phyloP scores from a whole-genome alignment of 1,140 invertebrate species.

The Cherax destructor region DNA sequence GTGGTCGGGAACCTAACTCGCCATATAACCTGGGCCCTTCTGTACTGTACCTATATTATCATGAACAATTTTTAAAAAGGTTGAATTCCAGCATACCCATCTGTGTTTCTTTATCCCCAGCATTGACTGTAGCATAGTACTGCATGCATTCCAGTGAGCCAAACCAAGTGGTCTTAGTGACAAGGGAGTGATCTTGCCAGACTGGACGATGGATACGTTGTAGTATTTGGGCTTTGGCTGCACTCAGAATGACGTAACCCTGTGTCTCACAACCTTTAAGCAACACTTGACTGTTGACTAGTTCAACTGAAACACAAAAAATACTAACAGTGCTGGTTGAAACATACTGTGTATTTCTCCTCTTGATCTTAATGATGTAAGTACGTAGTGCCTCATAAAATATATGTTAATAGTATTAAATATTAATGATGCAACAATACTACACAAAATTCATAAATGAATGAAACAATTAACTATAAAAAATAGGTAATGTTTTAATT shows the following conservation, averaged over 20 bases:
- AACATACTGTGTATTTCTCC: neutral
- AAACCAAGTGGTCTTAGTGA: constrained; percentile 96
- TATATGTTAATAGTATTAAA: no score
- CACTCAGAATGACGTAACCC: constrained; percentile 97
- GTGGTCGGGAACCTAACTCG: no score
- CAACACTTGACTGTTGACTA: constrained; percentile 97
- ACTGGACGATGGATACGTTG: constrained; percentile 94
- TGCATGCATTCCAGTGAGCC: constrained; percentile 98
- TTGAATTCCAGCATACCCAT: constrained; percentile 64
- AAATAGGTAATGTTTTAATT: no score
- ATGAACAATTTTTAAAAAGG: no score
- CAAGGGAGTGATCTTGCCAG: constrained; percentile 91
- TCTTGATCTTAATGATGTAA: neutral
- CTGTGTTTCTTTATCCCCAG: constrained; percentile 83
- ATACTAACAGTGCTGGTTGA: neutral
- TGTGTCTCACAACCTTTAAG: constrained; percentile 96
- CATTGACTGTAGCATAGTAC: constrained; percentile 97
- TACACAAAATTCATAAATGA: no score
- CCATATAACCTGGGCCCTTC: no score
- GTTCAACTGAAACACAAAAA: constrained; percentile 82
- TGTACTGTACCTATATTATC: neutral
- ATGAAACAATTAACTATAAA: no score
- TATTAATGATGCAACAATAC: no score
- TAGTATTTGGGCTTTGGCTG: constrained; percentile 94
- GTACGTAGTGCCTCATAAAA: no score